phyloP scores from a whole-genome alignment of 2,113 vertebrate species.

The Seriola dumerili region DNA sequence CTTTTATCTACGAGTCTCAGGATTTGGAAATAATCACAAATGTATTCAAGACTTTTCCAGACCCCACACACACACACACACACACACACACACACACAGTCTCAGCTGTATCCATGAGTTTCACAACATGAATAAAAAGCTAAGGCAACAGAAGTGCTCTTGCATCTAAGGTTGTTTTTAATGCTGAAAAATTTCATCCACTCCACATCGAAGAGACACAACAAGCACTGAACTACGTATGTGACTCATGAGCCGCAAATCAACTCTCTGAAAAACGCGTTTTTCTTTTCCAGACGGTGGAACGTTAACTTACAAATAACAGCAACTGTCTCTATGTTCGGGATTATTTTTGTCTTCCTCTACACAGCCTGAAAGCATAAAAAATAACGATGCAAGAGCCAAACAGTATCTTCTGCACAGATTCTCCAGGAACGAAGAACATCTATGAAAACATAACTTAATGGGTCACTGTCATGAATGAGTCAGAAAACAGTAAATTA shows the following conservation, averaged over 20 bases:
- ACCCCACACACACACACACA: not conserved
- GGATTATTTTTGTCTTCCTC: constrained; percentile 8
- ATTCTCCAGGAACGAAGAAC: constrained; percentile 68
- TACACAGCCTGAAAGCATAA: constrained; percentile 63
- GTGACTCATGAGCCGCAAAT: constrained; percentile 56
- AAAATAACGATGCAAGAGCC: constrained; percentile 65
- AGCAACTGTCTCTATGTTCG: constrained; percentile 25
- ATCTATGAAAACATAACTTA: constrained; percentile 89
- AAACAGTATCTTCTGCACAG: constrained; percentile 70
- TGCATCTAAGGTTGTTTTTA: constrained; percentile 71
- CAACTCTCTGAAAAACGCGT: not conserved
- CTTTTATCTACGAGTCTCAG: too few relatives aligned
- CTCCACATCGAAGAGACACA: constrained; percentile 73
- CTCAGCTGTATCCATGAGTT: not conserved
- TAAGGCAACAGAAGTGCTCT: constrained; percentile 59
- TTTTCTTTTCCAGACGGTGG: constrained; percentile 1
- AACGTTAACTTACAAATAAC: constrained; percentile 65
- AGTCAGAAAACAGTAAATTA: constrained; percentile 87
- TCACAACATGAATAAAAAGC: constrained; percentile 23
- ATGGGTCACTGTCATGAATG: constrained; percentile 83
- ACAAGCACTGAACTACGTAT: constrained; percentile 66
- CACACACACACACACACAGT: not conserved
- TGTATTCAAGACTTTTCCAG: not conserved
- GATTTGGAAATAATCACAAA: not conserved
- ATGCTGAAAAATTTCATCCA: constrained; percentile 65